Base-by-base conservation (phyloP, 2,888 invertebrate species). In the Pyralis farinalis region DNA sequence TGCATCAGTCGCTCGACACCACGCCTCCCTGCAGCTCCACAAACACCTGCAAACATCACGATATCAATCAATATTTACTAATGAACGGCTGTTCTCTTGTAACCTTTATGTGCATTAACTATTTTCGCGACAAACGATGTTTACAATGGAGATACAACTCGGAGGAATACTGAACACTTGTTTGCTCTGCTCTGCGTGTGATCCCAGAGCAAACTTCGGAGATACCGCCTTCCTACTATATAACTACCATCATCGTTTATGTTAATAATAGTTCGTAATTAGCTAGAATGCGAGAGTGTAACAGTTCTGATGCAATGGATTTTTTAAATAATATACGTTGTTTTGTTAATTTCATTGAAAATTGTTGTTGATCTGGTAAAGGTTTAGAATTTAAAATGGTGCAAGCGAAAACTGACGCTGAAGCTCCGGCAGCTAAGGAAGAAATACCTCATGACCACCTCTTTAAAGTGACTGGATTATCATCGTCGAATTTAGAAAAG, bases 391-490 rank as follows among this genome's bases (percentile, higher is more conserved):
- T n/a, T 16, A 62, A 58, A 10, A 83, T 77, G 73, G 75, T 71
- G 48, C 48, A 45, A 25, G 54, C 49, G 1, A 53, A 55, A 30
- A 66, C 61, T 28, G 87, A 86, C 27, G 67, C 66, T 0, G 73
- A 72, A 40, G 62, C 63, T 0, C 50, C 61, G 3, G 47, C 51
- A 22, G 47, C 34, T 4, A 63, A 61, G 38, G 85, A 82, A 39
- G 85, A 79, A 49, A 85, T 87, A 0, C 70, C 83, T 0, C 85
- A 84, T 32, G 84, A 81, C 42, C 86, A 87, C 38, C 63, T 87
- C 1, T 88, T 71, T 46, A 82, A 67, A 50, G 85, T 87, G 27
- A 87, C 87, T 0, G 87, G 86, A 11, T 53, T 88, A 33, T 85
- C 87, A 0, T 71, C 84, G 0, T 59, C 55, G 1, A 88, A 86